A percentile compares a stretch with the other conserved stretches of the same genome.
phyloP scores from a whole-genome alignment of 2,888 invertebrate species.

The Archips xylosteana region DNA sequence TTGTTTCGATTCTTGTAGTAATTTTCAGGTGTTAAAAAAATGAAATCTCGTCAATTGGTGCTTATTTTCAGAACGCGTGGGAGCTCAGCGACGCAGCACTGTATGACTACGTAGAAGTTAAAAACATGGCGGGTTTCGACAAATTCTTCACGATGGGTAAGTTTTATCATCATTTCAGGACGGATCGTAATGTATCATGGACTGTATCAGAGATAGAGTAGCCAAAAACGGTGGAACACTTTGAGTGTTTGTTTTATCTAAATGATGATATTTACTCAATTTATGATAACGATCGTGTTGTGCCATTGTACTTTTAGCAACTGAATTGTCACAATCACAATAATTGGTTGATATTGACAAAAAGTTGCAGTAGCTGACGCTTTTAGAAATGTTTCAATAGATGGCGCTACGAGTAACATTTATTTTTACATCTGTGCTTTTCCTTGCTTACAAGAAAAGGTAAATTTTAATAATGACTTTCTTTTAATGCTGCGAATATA shows the following conservation, averaged over 20 bases:
- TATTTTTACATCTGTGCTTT: conserved; percentile 19
- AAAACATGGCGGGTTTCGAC: conserved; percentile 87
- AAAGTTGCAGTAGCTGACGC: neutral
- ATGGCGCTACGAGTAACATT: conserved; percentile 16
- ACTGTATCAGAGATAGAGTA: neutral
- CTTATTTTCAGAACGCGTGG: conserved; percentile 86
- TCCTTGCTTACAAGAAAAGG: neutral
- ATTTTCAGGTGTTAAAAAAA: too few species aligned
- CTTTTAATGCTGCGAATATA: too few species aligned
- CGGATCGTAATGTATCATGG: neutral
- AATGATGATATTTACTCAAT: neutral
- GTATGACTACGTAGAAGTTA: conserved; percentile 77
- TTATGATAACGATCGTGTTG: neutral
- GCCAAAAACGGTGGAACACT: neutral
- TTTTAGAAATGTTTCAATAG: conserved; percentile 3
- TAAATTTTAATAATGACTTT: too few species aligned
- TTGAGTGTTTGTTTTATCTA: neutral
- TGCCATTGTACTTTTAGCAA: neutral
- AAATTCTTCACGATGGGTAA: conserved; percentile 82
- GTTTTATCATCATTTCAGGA: conserved; percentile 49
- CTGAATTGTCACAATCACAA: neutral
- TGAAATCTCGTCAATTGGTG: too few species aligned
- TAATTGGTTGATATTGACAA: neutral
- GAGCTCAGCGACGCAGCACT: conserved; percentile 77
- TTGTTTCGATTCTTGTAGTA: too few species aligned